Base-by-base conservation (phyloP, 2,888 invertebrate species). In the Hyalella azteca region DNA sequence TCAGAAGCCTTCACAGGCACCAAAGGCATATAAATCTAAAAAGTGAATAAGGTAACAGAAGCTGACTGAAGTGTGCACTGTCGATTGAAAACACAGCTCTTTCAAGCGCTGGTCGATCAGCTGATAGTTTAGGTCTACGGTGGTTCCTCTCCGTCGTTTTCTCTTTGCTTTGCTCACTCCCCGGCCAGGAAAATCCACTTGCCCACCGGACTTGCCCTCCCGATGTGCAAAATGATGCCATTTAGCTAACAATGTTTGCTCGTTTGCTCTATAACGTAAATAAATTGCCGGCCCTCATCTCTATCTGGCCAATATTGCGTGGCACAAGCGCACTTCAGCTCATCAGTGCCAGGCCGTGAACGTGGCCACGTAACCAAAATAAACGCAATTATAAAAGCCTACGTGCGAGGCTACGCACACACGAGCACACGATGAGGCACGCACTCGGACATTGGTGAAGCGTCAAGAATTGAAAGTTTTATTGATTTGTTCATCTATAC, bases 261-360 rank as follows among this genome's bases (percentile, higher is more conserved):
- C 66, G 66, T 22, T 66, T 66, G 66, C 66, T 66, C 66, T 36
- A 29, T 66, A 66, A 66, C 32, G 36, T 66, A 66, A 66, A 66
- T 66, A 66, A 66, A 66, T 66, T 66, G 66, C 36, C 15, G 7
- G 39, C 26, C 4, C 36, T 66, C 66, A 36, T 66, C 66, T 66
- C 29, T 29, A 66, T 66, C 11, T 32, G 66, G 15, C 11, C 15
- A 9, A 11, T 9, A 9, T 45, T 9, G 11, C 15, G 45, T 15
- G 45, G 45, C 45, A 11, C 45, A n/a, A n/a, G n/a, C n/a, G n/a
- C 45, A 15, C 15, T 15, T 15, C 45, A 45, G 45, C 11, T 45
- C 45, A 9, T 45, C 15, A 9, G 15, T 9, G 45, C 45, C 39
- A 36, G 66, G 66, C 19, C 13, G 1, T 19, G 26, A n/a, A 22